Percentiles rank a stretch among this genome's conserved stretches.
phyloP scores from a whole-genome alignment of 2,888 invertebrate genomes.

The Epicampocera succincta region DNA sequence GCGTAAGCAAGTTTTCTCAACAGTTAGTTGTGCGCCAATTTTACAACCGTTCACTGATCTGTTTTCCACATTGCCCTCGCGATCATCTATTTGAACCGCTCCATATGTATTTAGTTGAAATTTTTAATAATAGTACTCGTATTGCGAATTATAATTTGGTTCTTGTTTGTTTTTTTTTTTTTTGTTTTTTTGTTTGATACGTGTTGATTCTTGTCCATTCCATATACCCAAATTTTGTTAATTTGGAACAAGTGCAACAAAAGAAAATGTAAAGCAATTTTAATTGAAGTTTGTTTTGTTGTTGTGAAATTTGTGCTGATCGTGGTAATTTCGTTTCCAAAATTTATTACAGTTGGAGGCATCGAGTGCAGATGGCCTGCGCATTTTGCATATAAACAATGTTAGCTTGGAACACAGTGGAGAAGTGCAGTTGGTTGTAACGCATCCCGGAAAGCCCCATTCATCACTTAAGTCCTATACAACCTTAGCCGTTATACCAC shows the following conservation, averaged over 20 bases:
- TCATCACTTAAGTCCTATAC: conserved; percentile 77
- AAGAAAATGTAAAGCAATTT: conserved; percentile 13
- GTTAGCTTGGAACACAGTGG: conserved; percentile 83
- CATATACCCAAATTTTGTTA: conserved; percentile 6
- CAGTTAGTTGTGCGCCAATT: conserved; percentile 66
- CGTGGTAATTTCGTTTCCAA: conserved; percentile 11
- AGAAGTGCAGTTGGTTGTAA: conserved; percentile 81
- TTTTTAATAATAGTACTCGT: conserved; percentile 27
- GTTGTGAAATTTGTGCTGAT: background rate
- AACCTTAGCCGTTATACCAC: conserved; percentile 79
- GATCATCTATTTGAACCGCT: conserved; percentile 11
- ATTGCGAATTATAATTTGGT: conserved; percentile 41
- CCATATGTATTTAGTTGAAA: conserved; percentile 24
- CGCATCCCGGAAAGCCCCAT: conserved; percentile 75
- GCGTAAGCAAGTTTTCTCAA: conserved; percentile 43
- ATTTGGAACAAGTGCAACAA: background rate
- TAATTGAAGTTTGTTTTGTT: conserved; percentile 10
- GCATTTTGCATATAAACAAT: conserved; percentile 84
- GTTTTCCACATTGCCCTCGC: conserved; percentile 19
- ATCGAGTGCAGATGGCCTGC: conserved; percentile 81
- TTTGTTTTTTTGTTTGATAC: conserved; percentile 16
- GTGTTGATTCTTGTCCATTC: conserved; percentile 33
- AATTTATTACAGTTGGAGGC: conserved; percentile 80
- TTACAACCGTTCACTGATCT: conserved; percentile 55
- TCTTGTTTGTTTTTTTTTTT: too few species aligned